Evolutionary conservation across 2,797 vertebrate genomes (phyloP).

Genomic region (Lacerta bilineata): DNA sequence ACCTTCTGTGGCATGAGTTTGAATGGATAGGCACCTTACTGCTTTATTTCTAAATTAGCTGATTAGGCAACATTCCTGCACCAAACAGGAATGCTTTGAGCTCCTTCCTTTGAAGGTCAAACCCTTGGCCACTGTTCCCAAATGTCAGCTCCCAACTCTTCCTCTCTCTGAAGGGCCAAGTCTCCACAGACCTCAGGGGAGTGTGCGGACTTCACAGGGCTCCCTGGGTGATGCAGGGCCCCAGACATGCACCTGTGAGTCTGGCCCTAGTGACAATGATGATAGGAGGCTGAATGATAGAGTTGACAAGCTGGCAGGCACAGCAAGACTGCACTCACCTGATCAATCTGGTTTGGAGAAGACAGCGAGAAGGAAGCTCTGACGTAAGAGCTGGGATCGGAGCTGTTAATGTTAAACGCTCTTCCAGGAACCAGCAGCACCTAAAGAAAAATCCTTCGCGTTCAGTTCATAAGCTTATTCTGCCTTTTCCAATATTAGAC

Average conservation of each 20-base stretch:
- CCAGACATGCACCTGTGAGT: too few relatives aligned
- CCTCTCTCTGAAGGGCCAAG: too few relatives aligned
- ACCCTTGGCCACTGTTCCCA: too few relatives aligned
- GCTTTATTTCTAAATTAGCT: neutral
- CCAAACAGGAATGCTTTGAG: too few relatives aligned
- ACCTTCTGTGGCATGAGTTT: neutral
- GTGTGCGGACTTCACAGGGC: too few relatives aligned
- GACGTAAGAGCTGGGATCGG: conserved; percentile 87
- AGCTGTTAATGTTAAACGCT: conserved; percentile 86
- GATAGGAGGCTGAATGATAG: neutral
- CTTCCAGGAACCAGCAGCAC: conserved; percentile 91
- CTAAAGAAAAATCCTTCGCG: conserved; percentile 74
- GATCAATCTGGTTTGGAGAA: conserved; percentile 90
- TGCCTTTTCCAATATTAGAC: conserved; percentile 20
- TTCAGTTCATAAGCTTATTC: conserved; percentile 22
- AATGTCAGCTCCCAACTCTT: too few relatives aligned
- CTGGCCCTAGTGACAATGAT: too few relatives aligned
- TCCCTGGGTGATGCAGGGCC: too few relatives aligned
- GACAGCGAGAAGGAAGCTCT: conserved; percentile 92
- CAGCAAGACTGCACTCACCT: conserved; percentile 78
- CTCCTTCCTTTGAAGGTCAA: too few relatives aligned
- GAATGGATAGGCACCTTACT: neutral
- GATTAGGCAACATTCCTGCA: neutral
- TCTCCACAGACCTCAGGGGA: too few relatives aligned
- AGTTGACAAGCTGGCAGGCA: neutral